Percentiles rank a stretch among this genome's conserved stretches.
Evolutionary conservation across 1,140 invertebrate genomes (phyloP).

Genomic region (Panulirus ornatus): DNA sequence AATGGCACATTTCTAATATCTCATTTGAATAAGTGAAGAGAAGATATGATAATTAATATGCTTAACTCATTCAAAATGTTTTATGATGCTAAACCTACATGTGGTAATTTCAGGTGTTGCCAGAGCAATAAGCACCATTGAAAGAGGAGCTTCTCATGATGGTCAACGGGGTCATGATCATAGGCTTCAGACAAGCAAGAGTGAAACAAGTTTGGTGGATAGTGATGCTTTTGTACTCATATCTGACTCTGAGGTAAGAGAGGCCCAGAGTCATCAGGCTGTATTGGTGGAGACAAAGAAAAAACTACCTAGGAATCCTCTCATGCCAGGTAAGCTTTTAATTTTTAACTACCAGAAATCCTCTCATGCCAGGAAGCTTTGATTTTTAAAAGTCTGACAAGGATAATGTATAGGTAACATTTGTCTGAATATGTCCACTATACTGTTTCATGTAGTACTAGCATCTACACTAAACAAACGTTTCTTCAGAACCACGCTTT

Average conservation of each 20-base stretch:
- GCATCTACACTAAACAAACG: background rate
- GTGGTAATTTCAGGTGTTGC: constrained; percentile 59
- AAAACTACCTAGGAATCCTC: constrained; percentile 60
- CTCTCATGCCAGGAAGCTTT: background rate
- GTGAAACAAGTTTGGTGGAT: constrained; percentile 88
- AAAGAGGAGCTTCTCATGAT: constrained; percentile 55
- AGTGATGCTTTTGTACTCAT: constrained; percentile 93
- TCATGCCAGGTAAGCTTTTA: constrained; percentile 64
- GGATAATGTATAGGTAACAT: background rate
- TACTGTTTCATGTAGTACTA: background rate
- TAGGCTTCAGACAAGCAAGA: constrained; percentile 84
- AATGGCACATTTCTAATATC: too few species aligned
- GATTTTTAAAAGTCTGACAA: background rate
- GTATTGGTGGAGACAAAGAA: constrained; percentile 70
- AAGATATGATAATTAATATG: too few species aligned
- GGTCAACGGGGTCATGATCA: constrained; percentile 57
- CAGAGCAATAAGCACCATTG: constrained; percentile 73
- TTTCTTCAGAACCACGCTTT: background rate
- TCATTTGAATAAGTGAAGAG: too few species aligned
- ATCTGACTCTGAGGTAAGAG: constrained; percentile 81
- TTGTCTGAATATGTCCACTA: background rate
- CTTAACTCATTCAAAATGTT: too few species aligned
- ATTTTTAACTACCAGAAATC: background rate
- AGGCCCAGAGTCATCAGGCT: constrained; percentile 71
- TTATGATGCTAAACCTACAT: too few species aligned